Evolutionary conservation across 2,113 vertebrate genomes (phyloP).

Genomic region (Tauraco erythrolophus): DNA sequence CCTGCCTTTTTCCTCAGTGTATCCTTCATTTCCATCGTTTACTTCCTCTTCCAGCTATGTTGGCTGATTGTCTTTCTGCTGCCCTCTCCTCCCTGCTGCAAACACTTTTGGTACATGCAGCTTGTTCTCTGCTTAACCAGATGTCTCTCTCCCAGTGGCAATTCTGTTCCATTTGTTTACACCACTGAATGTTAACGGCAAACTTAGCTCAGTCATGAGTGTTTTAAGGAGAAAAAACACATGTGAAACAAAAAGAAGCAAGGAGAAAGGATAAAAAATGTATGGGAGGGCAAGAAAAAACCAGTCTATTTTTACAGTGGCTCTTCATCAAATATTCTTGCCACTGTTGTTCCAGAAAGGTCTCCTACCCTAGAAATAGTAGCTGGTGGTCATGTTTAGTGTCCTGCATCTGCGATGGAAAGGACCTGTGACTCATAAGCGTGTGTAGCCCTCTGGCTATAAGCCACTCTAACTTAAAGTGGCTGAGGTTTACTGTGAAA

Average conservation of each 20-base stretch:
- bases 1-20: not conserved
- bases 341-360: not conserved
- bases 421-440: constrained; percentile 2
- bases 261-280: rapidly evolving
- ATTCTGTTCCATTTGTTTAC: not conserved
- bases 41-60: not conserved
- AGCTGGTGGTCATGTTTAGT: not conserved
- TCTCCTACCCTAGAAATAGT: constrained; percentile 17
- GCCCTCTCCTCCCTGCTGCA: not conserved
- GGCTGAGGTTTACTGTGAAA: constrained; percentile 39
- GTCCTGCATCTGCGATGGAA: constrained; percentile 18
- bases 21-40: not conserved
- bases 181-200: not conserved
- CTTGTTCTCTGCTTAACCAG: not conserved
- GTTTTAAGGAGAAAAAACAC: not conserved
- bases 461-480: constrained; percentile 1
- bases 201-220: not conserved
- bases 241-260: not conserved
- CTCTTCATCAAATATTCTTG: not conserved
- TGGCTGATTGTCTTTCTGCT: not conserved
- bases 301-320: not conserved
- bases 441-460: not conserved
- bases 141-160: not conserved
- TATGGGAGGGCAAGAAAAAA: not conserved
- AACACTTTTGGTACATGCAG: not conserved